phyloP scores from a whole-genome alignment of 2,888 invertebrate species.

The Scaptomyza polygonia region DNA sequence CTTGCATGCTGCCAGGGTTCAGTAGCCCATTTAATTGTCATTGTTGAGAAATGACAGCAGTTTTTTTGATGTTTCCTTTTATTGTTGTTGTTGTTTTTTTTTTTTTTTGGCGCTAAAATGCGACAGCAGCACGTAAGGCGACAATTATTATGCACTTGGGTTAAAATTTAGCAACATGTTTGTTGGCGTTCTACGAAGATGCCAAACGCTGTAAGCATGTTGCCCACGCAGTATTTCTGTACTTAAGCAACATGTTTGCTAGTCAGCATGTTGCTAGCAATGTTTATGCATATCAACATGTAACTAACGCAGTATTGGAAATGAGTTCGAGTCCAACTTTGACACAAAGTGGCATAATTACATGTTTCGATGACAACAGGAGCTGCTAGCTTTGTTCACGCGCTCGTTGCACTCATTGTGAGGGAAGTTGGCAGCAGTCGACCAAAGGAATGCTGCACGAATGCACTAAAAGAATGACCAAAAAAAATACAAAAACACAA shows the following conservation, averaged over 20 bases:
- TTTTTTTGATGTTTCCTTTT: background rate
- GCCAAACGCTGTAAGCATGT: constrained; percentile 2
- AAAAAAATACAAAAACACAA: constrained; percentile 35
- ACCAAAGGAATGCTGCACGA: constrained; percentile 75
- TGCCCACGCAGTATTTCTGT: background rate
- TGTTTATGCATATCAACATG: constrained; percentile 1
- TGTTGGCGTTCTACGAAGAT: background rate
- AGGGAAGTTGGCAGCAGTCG: constrained; percentile 1
- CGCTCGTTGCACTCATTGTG: constrained; percentile 30
- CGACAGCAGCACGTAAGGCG: constrained; percentile 62
- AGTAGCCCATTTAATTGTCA: constrained; percentile 76
- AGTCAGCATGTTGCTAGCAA: background rate
- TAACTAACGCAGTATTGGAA: constrained; percentile 34
- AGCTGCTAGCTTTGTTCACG: constrained; percentile 50
- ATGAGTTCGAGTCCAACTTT: constrained; percentile 37
- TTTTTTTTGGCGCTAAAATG: constrained; percentile 60
- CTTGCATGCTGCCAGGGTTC: constrained; percentile 76
- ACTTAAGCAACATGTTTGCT: background rate
- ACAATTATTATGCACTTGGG: constrained; percentile 67
- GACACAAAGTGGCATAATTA: constrained; percentile 81
- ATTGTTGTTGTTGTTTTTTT: background rate
- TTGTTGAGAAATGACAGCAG: constrained; percentile 56
- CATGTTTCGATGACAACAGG: constrained; percentile 77
- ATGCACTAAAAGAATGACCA: constrained; percentile 68
- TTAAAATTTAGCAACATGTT: constrained; percentile 5